These are phyloP conservation scores for Gallirallus australis DNA, from an alignment of 2,797 vertebrate genomes.

Conservation along the genomic window DNA sequence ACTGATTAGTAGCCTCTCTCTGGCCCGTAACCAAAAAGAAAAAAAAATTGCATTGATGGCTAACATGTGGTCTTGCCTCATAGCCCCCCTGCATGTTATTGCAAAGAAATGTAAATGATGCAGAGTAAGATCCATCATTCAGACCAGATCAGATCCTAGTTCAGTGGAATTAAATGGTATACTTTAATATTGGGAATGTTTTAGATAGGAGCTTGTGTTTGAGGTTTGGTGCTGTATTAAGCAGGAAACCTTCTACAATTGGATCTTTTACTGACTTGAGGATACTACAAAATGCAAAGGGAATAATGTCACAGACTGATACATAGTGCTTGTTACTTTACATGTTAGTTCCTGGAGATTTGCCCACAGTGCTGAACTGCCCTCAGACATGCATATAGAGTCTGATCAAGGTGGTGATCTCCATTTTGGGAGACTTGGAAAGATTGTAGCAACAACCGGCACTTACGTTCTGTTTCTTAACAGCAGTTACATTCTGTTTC, in stretches of 20 bases:
- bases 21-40: constrained; percentile 80
- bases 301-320: neutral
- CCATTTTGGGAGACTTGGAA: neutral
- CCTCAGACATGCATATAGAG: neutral
- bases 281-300: neutral
- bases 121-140: constrained; percentile 44
- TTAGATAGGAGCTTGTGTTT: neutral
- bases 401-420: neutral
- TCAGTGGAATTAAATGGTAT: neutral
- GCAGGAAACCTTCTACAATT: neutral
- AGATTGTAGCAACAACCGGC: neutral
- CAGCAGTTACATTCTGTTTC: neutral
- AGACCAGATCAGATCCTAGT: constrained; percentile 3
- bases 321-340: neutral
- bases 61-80: constrained; percentile 82
- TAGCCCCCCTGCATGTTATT: constrained; percentile 37
- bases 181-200: neutral
- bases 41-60: constrained; percentile 81
- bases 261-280: neutral
- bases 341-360: neutral
- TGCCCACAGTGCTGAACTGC: neutral
- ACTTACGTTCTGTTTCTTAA: neutral
- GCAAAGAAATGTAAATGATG: constrained; percentile 43
- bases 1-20: constrained; percentile 84
- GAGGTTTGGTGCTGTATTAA: neutral